Percentiles rank a stretch among this genome's conserved stretches.
Conservation (phyloP, 2,797 vertebrate species). For the Paratrypauchen microcephalus region DNA sequence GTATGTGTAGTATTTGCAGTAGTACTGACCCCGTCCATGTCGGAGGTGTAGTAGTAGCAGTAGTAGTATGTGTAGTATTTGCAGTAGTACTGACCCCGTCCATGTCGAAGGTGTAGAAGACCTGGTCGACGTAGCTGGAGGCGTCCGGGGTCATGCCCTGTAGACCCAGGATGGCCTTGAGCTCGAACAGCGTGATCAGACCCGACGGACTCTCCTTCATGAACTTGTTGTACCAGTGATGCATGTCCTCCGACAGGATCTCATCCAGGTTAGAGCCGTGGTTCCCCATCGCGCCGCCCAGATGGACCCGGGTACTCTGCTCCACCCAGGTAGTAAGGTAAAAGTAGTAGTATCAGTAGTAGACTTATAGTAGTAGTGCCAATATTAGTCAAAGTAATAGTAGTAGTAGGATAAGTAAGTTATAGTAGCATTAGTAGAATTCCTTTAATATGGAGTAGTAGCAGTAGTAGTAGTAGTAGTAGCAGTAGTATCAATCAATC, state of each 20-base stretch:
- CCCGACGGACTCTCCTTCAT: constrained; percentile 86
- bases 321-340: not conserved
- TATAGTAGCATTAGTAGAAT: too few relatives aligned
- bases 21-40: too few relatives aligned
- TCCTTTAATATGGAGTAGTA: too few relatives aligned
- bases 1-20: not conserved
- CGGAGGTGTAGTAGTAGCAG: too few relatives aligned
- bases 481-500: too few relatives aligned
- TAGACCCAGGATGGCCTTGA: constrained; percentile 85
- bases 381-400: too few relatives aligned
- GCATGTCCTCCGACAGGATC: constrained; percentile 86
- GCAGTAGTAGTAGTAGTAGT: too few relatives aligned
- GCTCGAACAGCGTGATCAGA: constrained; percentile 87
- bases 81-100: constrained; percentile 82
- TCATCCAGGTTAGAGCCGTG: constrained; percentile 76
- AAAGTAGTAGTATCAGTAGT: not conserved
- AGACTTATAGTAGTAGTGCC: not conserved
- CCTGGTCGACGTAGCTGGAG: constrained; percentile 85
- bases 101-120: constrained; percentile 90
- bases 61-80: not conserved
- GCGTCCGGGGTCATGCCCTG: constrained; percentile 86
- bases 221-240: constrained; percentile 89
- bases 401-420: too few relatives aligned
- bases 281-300: constrained; percentile 65
- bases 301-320: not conserved